A percentile compares a stretch with the other conserved stretches of the same genome.
Evolutionary conservation across 2,113 vertebrate genomes (phyloP).

Genomic region (human (Homo sapiens)): DNA sequence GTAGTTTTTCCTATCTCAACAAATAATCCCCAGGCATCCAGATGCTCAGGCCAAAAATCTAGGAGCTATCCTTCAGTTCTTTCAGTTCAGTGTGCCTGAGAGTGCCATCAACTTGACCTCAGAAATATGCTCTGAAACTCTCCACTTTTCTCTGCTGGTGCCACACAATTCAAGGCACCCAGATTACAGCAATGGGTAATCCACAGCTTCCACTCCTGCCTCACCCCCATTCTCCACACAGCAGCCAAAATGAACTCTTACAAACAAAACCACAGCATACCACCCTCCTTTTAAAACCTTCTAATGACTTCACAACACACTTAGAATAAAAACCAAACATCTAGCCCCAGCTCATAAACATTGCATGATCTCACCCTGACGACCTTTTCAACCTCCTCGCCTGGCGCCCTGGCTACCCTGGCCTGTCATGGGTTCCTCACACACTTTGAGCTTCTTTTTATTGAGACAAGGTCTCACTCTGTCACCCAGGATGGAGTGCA

Average conservation of each 20-base stretch:
- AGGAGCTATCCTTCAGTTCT: not conserved
- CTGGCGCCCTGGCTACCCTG: not conserved
- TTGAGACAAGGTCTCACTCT: no score
- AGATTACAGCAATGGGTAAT: not conserved
- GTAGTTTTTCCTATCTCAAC: not conserved
- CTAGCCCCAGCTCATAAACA: not conserved
- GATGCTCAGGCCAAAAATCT: not conserved
- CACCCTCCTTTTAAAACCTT: not conserved
- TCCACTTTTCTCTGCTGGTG: not conserved
- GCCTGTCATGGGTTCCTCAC: no score
- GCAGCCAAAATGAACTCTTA: not conserved
- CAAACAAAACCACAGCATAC: not conserved
- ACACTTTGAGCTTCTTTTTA: not conserved
- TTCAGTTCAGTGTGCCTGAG: not conserved
- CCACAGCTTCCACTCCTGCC: not conserved
- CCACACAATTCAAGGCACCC: no score
- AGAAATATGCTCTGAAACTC: not conserved
- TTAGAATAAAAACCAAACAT: not conserved
- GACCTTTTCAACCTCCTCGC: not conserved
- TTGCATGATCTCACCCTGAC: not conserved
- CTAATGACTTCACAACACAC: not conserved
- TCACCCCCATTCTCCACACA: not conserved
- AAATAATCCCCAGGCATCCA: not conserved
- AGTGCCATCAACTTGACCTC: not conserved
- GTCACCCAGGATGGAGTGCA: no score